Conservation (phyloP, 2,888 invertebrate species). For the Phalera bucephala region DNA sequence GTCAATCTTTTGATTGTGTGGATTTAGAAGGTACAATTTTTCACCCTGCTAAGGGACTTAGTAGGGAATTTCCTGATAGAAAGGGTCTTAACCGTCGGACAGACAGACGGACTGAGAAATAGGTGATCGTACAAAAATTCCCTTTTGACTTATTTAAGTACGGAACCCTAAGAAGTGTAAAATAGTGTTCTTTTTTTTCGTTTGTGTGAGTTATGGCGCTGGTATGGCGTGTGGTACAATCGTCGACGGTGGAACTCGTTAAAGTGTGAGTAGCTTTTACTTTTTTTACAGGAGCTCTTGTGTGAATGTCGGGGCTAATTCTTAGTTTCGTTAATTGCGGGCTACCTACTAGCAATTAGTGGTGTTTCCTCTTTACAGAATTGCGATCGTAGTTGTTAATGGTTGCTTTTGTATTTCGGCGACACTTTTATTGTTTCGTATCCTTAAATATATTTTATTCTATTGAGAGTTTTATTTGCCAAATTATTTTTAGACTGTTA, state of each 20-base stretch:
- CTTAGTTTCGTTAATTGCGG: constrained; percentile 1
- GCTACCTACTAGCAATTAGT: constrained; percentile 1
- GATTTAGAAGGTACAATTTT: too few relatives aligned
- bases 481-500: too few relatives aligned
- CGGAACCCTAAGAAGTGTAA: not conserved
- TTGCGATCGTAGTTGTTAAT: not conserved
- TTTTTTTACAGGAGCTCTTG: not conserved
- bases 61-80: too few relatives aligned
- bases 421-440: not conserved
- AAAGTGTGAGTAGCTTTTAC: constrained; percentile 5
- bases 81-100: too few relatives aligned
- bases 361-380: not conserved
- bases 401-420: not conserved
- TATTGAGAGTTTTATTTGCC: too few relatives aligned
- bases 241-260: constrained; percentile 19
- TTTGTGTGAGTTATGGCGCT: constrained; percentile 30
- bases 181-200: constrained; percentile 29
- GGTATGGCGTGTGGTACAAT: constrained; percentile 7
- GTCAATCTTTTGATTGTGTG: too few relatives aligned
- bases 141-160: too few relatives aligned
- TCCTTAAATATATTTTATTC: too few relatives aligned
- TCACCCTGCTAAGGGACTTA: too few relatives aligned
- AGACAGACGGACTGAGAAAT: too few relatives aligned
- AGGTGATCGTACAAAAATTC: too few relatives aligned
- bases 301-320: not conserved